phyloP scores from a whole-genome alignment of 2,113 vertebrate genomes.

The Hystrix cristata region DNA sequence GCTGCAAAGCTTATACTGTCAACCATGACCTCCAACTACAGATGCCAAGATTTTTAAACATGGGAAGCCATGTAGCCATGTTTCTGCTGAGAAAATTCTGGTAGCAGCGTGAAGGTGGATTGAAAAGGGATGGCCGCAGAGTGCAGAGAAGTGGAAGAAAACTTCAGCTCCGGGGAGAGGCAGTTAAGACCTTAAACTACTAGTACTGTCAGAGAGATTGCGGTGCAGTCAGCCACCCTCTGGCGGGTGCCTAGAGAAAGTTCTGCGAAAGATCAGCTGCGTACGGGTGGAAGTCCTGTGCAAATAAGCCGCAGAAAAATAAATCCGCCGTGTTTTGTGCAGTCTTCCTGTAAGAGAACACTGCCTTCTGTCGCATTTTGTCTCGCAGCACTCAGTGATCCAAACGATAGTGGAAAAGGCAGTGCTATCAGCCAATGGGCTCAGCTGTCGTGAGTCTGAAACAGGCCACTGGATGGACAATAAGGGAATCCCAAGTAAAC shows the following conservation, averaged over 20 bases:
- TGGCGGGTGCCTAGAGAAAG: not conserved
- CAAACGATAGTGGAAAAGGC: not conserved
- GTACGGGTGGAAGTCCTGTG: not conserved
- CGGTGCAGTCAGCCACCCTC: not conserved
- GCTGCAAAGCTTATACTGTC: not conserved
- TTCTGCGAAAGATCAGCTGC: not conserved
- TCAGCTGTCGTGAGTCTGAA: not conserved
- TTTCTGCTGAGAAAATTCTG: conserved; percentile 13
- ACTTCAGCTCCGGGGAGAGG: not conserved
- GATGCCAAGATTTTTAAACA: not conserved
- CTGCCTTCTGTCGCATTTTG: conserved; percentile 51
- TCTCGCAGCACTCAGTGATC: not conserved
- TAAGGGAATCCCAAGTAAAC: not conserved
- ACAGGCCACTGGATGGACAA: not conserved
- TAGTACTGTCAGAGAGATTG: not conserved
- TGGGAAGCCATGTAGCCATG: not conserved
- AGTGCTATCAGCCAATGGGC: not conserved
- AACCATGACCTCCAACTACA: not conserved
- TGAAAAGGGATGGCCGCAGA: not conserved
- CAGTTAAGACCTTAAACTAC: not conserved
- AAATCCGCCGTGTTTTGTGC: not conserved
- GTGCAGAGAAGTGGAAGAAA: not conserved
- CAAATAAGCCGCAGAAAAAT: not conserved
- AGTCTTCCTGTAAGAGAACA: conserved; percentile 39
- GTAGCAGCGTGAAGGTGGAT: not conserved